Base-by-base conservation (phyloP, 2,888 invertebrate genomes). In the Drosophila phalerata region DNA sequence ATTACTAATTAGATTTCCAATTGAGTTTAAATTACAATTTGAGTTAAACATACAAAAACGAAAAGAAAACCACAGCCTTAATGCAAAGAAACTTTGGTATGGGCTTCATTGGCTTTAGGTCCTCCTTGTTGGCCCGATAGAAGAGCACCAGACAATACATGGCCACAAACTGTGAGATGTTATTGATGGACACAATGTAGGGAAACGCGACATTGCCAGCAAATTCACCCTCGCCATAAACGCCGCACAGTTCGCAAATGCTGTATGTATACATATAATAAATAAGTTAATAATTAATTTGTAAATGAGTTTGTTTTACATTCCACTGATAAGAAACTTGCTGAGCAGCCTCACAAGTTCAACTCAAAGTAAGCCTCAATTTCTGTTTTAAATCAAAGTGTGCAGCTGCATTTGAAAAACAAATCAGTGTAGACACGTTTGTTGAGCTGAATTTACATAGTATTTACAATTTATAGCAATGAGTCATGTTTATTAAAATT, bases 101-200 rank as follows among this genome's bases (percentile, higher is more conserved):
- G 0, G 99, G 99, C 90, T 96, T 96, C 96, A 99, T 98, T 5
- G 98, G 98, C 82, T 95, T 95, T 49, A 99, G 93, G 92, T 98
- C 97, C 61, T 91, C 90, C 89, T 95, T 95, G 91, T 97, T 98
- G 5, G 98, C 98, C 92, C 95, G 95, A 91, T 99, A 99, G 93
- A 99, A 99, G 75, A 99, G 94, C 22, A 98, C 97, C 66, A 99
- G 93, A 90, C 98, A 98, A 89, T 99, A 99, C 98, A 99, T 98
- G 17, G 98, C 98, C 70, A 97, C 95, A 93, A 98, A 97, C 92
- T 99, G 99, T 13, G 98, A 98, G 56, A 98, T 92, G 93, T 99
- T 99, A 92, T 98, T 98, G 9, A 96, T 93, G 17, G 96, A 95
- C 71, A 98, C 95, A 90, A 98, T 95, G 90, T 98, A 98, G 0